Conservation (phyloP, 2,888 invertebrate species). For the Stictocephala bisonia region DNA sequence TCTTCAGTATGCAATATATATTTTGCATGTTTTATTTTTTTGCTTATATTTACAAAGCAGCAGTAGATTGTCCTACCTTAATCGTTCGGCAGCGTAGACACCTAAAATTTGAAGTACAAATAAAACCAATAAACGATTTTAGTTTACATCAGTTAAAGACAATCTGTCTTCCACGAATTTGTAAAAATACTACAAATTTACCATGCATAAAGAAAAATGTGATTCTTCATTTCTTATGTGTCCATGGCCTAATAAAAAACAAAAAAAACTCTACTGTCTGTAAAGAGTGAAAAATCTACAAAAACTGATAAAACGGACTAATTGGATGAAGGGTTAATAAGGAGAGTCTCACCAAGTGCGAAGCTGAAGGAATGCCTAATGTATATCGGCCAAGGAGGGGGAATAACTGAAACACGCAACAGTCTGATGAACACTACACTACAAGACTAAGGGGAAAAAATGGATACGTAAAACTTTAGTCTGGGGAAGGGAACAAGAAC, state of each 20-base stretch:
- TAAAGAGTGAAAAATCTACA: slow-evolving; percentile 15
- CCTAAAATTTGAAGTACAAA: slow-evolving; percentile 8
- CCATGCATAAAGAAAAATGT: slow-evolving; percentile 34
- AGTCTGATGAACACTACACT: too few relatives aligned
- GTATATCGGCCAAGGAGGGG: slow-evolving; percentile 23
- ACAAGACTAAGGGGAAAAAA: too few relatives aligned
- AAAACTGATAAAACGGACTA: slow-evolving; percentile 7
- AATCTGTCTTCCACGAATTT: neutral
- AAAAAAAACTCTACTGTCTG: slow-evolving; percentile 9
- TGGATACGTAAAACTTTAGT: too few relatives aligned
- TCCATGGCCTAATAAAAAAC: neutral
- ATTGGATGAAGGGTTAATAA: slow-evolving; percentile 7
- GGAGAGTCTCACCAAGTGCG: slow-evolving; percentile 32
- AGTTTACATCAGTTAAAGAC: slow-evolving; percentile 19
- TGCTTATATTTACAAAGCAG: slow-evolving; percentile 28
- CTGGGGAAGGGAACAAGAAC: too few relatives aligned
- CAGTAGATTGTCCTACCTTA: slow-evolving; percentile 4
- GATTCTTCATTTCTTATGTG: slow-evolving; percentile 1
- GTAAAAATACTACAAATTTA: slow-evolving; percentile 3
- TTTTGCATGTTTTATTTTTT: too few relatives aligned
- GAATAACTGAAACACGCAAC: slow-evolving; percentile 33
- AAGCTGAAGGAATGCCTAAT: slow-evolving; percentile 23
- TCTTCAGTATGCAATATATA: too few relatives aligned
- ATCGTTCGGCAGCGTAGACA: neutral
- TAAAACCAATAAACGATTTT: neutral